Conservation (phyloP, 2,113 vertebrate genomes). For the Emydura subglobosa region DNA sequence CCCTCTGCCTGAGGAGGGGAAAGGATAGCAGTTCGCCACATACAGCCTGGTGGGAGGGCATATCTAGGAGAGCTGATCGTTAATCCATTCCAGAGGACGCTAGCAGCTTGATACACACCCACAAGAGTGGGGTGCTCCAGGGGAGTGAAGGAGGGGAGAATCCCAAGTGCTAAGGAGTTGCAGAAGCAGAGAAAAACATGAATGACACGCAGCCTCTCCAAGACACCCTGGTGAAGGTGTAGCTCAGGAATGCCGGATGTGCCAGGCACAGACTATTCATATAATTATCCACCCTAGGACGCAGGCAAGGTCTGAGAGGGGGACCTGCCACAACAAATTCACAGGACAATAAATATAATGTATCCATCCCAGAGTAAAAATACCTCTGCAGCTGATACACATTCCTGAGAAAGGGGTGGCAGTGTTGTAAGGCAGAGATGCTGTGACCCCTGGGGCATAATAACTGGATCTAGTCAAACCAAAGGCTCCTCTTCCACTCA, state of each 20-base stretch:
- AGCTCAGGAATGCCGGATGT: not conserved
- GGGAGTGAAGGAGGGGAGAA: not conserved
- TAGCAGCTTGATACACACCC: not conserved
- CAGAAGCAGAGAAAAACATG: not conserved
- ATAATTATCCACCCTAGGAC: not conserved
- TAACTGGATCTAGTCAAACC: not conserved
- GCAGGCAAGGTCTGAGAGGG: not conserved
- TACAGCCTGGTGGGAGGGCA: not conserved
- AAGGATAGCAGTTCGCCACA: not conserved
- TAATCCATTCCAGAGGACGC: not conserved
- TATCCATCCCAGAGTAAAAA: not conserved
- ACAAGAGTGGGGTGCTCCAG: not conserved
- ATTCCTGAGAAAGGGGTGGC: not conserved
- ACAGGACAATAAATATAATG: rapidly evolving
- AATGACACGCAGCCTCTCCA: not conserved
- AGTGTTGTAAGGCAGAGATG: not conserved
- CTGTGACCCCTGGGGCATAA: not conserved
- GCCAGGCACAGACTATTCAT: not conserved
- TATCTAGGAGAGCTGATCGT: no score
- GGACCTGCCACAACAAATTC: not conserved
- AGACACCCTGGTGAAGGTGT: not conserved
- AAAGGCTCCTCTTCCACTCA: not conserved
- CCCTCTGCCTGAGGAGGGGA: not conserved
- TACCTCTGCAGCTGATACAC: rapidly evolving
- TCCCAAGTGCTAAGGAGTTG: not conserved